Evolutionary conservation across 2,113 vertebrate species (phyloP).

Genomic region (Scomber scombrus): DNA sequence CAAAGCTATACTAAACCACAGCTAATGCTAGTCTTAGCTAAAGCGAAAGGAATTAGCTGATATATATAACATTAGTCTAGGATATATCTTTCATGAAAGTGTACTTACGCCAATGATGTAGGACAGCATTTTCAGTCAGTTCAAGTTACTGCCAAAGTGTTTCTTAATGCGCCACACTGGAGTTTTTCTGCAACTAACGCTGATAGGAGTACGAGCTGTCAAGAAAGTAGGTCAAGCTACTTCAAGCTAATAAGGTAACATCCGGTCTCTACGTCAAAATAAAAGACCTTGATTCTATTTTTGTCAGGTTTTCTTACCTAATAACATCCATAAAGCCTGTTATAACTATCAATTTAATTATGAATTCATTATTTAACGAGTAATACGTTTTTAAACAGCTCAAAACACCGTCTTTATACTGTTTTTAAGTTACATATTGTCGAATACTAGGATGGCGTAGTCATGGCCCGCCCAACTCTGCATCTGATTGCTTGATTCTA

Average conservation of each 20-base stretch:
- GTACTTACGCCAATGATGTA: constrained; percentile 79
- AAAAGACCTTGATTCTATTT: neutral
- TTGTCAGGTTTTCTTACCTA: neutral
- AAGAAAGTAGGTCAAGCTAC: neutral
- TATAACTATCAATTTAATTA: accelerated
- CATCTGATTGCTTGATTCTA: no score
- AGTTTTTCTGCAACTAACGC: neutral
- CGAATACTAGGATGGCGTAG: no score
- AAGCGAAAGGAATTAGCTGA: no score
- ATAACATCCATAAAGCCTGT: accelerated
- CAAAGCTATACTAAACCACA: neutral
- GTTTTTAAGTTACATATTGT: no score
- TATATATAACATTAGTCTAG: no score
- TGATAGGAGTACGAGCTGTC: neutral
- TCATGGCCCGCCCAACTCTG: no score
- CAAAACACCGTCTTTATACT: no score
- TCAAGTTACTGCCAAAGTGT: neutral
- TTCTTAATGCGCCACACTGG: neutral
- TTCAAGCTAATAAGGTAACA: accelerated
- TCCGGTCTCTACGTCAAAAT: constrained; percentile 37
- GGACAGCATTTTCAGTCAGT: constrained; percentile 69
- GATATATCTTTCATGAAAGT: neutral
- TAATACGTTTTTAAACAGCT: no score
- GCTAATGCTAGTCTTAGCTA: neutral
- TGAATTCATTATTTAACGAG: no score